Base-by-base conservation (phyloP, 1,140 invertebrate genomes). In the Micrasema longulum region DNA sequence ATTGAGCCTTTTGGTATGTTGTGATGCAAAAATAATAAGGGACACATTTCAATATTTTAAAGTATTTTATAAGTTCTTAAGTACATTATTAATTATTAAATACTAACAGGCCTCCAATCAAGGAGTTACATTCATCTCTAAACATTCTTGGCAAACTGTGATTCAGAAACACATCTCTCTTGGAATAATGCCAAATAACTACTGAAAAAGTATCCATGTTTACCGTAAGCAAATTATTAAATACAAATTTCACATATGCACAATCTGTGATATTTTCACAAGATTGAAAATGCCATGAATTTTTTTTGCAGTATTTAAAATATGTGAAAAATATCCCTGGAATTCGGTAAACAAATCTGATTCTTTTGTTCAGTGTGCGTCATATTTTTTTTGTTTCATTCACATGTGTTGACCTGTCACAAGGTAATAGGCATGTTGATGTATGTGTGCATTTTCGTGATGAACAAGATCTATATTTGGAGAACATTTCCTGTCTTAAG, bases 91-190 rank as follows among this genome's bases (percentile, higher is more conserved):
- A 7, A 7, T 31, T 31, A 31, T 31, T 31, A 31, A 31, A 31
- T 31, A 31, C 26, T 20, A 60, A 20, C 55, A 22, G 35, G 35
- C 55, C 55, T 60, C 55, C 47, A 64, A 47, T 64, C 22, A 64
- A 64, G 60, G 43, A 64, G 26, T 64, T 64, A 64, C 41, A 64
- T 64, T 64, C 60, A 64, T 48, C 41, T 64, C 60, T 47, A 63
- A 43, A 64, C 22, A 64, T 64, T 64, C 60, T 64, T 64, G 60
- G 60, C 60, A 64, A 64, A 48, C 60, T 64, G 43, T 64, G 60
- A 64, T 64, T 64, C 60, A 64, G 43, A 64, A 64, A 64, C 60
- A 64, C 16, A 26, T 63, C 43, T 48, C 43, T 45, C 22, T 47
- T 64, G 60, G 60, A 45, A 4, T 10, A 2, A 1, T 47, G 60